phyloP scores from a whole-genome alignment of 2,888 invertebrate species.

The Pteria penguin region DNA sequence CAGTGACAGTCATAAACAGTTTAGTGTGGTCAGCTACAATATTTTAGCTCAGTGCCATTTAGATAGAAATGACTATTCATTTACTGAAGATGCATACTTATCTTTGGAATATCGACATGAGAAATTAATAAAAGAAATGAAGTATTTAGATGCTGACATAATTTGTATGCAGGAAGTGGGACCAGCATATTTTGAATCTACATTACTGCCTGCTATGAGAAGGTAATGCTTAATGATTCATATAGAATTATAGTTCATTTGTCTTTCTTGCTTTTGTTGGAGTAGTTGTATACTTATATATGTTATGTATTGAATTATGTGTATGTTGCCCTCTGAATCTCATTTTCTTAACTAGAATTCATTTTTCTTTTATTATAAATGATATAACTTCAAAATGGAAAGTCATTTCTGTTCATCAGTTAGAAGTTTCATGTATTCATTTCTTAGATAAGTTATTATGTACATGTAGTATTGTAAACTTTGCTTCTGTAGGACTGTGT shows the following conservation, averaged over 20 bases:
- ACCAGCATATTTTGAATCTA: slow-evolving; percentile 23
- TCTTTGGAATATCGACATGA: slow-evolving; percentile 68
- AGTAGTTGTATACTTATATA: not conserved
- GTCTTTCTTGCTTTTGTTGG: not conserved
- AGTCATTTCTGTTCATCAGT: too few relatives aligned
- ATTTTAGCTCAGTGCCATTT: slow-evolving; percentile 78
- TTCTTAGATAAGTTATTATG: too few relatives aligned
- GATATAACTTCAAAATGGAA: too few relatives aligned
- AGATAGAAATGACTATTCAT: slow-evolving; percentile 66
- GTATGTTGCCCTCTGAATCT: too few relatives aligned
- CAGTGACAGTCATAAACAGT: slow-evolving; percentile 61
- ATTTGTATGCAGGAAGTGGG: slow-evolving; percentile 78
- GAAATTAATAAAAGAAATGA: slow-evolving; percentile 72
- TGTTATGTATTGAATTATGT: too few relatives aligned
- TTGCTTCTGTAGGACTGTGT: too few relatives aligned
- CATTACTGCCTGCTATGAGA: slow-evolving; percentile 23
- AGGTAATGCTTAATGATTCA: slow-evolving; percentile 22
- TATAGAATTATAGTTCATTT: too few relatives aligned
- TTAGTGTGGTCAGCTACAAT: slow-evolving; percentile 77
- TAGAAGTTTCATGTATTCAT: too few relatives aligned
- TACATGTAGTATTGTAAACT: too few relatives aligned
- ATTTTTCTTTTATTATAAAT: too few relatives aligned
- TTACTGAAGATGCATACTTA: slow-evolving; percentile 64
- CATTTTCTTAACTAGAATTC: too few relatives aligned
- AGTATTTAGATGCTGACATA: slow-evolving; percentile 75